phyloP scores from a whole-genome alignment of 2,113 vertebrate species.

The Lepisosteus oculatus region DNA sequence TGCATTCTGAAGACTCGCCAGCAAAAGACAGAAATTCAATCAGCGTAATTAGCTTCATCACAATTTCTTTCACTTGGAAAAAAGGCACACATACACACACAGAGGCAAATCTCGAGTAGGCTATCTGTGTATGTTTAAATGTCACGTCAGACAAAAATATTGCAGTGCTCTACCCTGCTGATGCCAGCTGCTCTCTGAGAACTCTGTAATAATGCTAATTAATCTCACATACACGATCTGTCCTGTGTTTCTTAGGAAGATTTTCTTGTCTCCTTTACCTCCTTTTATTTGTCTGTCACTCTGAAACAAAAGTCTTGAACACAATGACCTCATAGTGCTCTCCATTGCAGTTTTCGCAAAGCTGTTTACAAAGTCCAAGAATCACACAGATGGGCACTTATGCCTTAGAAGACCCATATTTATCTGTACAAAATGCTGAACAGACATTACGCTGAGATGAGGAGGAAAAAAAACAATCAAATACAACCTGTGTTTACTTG shows the following conservation, averaged over 20 bases:
- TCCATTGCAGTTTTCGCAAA: no score
- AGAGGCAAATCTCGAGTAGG: not conserved
- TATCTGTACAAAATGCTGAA: not conserved
- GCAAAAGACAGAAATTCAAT: constrained; percentile 69
- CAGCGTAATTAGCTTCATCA: constrained; percentile 87
- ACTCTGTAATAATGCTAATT: constrained; percentile 21
- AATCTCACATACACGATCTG: constrained; percentile 12
- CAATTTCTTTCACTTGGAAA: constrained; percentile 64
- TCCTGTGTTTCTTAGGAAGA: not conserved
- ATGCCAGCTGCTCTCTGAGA: constrained; percentile 1
- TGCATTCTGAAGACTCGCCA: constrained; percentile 62
- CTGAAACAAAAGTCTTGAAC: not conserved
- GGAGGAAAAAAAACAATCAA: not conserved
- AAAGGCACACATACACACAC: constrained; percentile 11
- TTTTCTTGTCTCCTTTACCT: not conserved
- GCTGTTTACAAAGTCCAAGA: no score
- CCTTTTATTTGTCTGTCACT: not conserved
- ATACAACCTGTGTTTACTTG: not conserved
- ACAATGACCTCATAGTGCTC: no score
- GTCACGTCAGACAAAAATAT: not conserved
- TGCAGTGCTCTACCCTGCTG: not conserved
- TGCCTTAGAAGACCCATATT: not conserved
- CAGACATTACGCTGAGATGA: not conserved
- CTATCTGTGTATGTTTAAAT: constrained; percentile 23
- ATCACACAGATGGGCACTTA: not conserved